These are phyloP conservation scores for Stenchaetothrips biformis DNA, from an alignment of 2,888 invertebrate species.

Conservation along the genomic window DNA sequence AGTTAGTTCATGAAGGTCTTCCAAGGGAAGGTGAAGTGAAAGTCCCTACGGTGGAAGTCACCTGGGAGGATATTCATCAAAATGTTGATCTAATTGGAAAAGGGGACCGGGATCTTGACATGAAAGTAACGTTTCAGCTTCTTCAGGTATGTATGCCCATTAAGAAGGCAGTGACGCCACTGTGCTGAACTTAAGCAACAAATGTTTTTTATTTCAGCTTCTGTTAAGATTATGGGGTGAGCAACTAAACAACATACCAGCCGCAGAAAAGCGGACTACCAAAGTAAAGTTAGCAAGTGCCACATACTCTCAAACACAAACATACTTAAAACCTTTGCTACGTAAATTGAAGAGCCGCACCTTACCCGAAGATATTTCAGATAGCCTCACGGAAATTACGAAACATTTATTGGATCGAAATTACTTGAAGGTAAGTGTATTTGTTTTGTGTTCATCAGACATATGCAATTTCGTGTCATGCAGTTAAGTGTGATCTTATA, in stretches of 20 bases:
- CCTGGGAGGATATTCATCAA: slow-evolving; percentile 82
- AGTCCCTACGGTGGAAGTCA: slow-evolving; percentile 66
- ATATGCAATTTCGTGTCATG: no score
- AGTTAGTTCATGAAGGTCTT: slow-evolving; percentile 62
- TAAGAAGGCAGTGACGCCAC: background rate
- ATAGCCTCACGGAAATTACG: slow-evolving; percentile 88
- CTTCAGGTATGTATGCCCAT: slow-evolving; percentile 57
- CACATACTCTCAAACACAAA: slow-evolving; percentile 89
- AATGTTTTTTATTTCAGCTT: slow-evolving; percentile 57
- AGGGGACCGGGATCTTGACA: slow-evolving; percentile 78
- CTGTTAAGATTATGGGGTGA: slow-evolving; percentile 89
- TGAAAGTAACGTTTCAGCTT: slow-evolving; percentile 82
- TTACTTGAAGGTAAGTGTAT: slow-evolving; percentile 72
- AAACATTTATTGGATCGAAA: slow-evolving; percentile 82
- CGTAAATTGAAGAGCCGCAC: slow-evolving; percentile 82
- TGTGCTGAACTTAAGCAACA: background rate
- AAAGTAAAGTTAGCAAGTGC: slow-evolving; percentile 89
- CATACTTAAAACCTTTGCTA: slow-evolving; percentile 88
- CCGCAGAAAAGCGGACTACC: slow-evolving; percentile 77
- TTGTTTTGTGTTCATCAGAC: background rate
- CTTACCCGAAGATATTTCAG: slow-evolving; percentile 91
- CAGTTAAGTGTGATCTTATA: no score
- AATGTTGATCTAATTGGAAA: slow-evolving; percentile 75
- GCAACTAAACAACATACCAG: slow-evolving; percentile 74
- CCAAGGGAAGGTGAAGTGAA: slow-evolving; percentile 52